These are phyloP conservation scores for Helobdella robusta DNA, from an alignment of 2,888 invertebrate species.

Conservation along the genomic window DNA sequence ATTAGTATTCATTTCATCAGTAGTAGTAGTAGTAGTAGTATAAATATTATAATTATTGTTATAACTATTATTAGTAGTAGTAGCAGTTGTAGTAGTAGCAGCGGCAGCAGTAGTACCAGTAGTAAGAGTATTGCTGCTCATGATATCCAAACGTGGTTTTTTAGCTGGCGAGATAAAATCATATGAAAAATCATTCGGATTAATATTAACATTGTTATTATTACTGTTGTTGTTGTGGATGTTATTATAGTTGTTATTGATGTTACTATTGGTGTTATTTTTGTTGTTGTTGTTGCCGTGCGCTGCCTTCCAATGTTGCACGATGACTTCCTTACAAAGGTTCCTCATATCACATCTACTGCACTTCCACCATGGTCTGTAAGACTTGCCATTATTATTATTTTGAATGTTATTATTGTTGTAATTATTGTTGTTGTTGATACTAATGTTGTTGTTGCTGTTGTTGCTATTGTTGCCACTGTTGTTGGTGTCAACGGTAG, in stretches of 20 bases:
- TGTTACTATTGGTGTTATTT: not conserved
- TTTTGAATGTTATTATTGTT: too few relatives aligned
- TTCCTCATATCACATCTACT: slow-evolving; percentile 69
- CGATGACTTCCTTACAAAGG: slow-evolving; percentile 39
- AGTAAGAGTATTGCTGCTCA: not conserved
- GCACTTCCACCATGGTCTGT: slow-evolving; percentile 60
- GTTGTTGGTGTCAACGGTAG: too few relatives aligned
- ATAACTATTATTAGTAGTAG: not conserved
- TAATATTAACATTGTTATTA: not conserved
- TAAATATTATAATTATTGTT: not conserved
- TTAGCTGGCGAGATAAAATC: not conserved
- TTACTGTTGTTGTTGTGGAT: not conserved
- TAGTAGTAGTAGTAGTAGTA: slow-evolving; percentile 9
- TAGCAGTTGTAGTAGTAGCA: not conserved
- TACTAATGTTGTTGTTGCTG: not conserved
- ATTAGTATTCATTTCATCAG: not conserved
- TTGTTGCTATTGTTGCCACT: too few relatives aligned
- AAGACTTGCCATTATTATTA: not conserved
- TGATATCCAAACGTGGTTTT: not conserved
- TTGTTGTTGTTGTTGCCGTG: not conserved
- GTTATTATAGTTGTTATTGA: not conserved
- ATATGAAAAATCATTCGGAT: not conserved
- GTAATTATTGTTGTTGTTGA: not conserved
- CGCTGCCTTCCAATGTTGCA: slow-evolving; percentile 38
- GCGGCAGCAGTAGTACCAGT: not conserved